phyloP scores from a whole-genome alignment of 1,140 invertebrate species.

The Drosophila carrolli region DNA sequence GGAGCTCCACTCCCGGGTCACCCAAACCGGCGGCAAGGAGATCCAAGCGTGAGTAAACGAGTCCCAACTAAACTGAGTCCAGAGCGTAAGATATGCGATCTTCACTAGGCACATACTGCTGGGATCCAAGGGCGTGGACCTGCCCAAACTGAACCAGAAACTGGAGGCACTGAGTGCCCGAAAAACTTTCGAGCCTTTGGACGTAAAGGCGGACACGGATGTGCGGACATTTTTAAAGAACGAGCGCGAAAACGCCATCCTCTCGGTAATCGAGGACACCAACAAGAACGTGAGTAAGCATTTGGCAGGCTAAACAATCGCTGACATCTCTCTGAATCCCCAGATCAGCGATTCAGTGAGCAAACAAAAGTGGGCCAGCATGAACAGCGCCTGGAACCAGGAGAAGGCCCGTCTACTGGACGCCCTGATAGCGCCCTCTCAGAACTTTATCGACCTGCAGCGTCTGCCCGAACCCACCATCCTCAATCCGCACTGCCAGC shows the following conservation, averaged over 20 bases:
- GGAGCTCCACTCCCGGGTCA: slow-evolving; percentile 93
- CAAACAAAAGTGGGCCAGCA: slow-evolving; percentile 92
- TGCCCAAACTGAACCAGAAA: slow-evolving; percentile 96
- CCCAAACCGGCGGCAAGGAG: slow-evolving; percentile 93
- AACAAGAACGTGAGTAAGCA: slow-evolving; percentile 89
- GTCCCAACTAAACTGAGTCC: neutral
- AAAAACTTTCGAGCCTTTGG: slow-evolving; percentile 94
- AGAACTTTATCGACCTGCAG: slow-evolving; percentile 92
- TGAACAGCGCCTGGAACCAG: slow-evolving; percentile 94
- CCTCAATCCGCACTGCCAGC: slow-evolving; percentile 85
- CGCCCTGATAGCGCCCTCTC: slow-evolving; percentile 93
- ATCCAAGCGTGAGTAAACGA: slow-evolving; percentile 93
- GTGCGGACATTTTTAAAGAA: slow-evolving; percentile 92
- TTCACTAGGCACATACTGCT: slow-evolving; percentile 92
- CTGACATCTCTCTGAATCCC: slow-evolving; percentile 46
- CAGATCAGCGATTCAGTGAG: slow-evolving; percentile 89
- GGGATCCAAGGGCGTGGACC: slow-evolving; percentile 95
- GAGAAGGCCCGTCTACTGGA: slow-evolving; percentile 95
- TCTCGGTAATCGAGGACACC: slow-evolving; percentile 96
- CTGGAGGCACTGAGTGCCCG: slow-evolving; percentile 93
- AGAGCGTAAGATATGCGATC: neutral
- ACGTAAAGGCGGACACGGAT: slow-evolving; percentile 95
- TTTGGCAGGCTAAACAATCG: neutral
- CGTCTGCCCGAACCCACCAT: slow-evolving; percentile 89
- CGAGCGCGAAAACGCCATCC: slow-evolving; percentile 96